Evolutionary conservation across 2,888 invertebrate species (phyloP), one percentile per base, ranked within the genome.

Genomic region (Microchrysa polita): DNA sequence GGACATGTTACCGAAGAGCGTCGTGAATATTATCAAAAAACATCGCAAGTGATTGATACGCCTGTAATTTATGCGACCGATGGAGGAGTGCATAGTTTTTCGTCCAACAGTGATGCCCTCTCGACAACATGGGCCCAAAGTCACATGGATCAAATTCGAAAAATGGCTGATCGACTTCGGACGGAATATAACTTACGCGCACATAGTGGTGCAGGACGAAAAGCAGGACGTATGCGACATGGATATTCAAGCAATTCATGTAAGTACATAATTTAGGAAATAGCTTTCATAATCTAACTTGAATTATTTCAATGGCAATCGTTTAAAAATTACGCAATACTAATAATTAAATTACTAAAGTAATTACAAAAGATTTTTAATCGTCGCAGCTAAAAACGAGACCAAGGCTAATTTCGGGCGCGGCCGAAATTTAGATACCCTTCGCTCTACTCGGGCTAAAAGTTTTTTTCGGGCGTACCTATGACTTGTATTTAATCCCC

Each of bases 171-270:
- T 59, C 79, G 79, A 12, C 73, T 84, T 57, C 79, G 81, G 4
- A 79, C 80, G 73, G 81, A 82, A 74, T 84, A 81, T 60, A 83
- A 83, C 76, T 74, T 77, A 9, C 77, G 81, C 73, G 81, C 83
- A 0, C 76, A 79, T 2, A 81, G 81, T 34, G 75, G 77, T 4
- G 77, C 75, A 20, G 20, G 52, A 42, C 40, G 69, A 42, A 34
- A 16, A n/a, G 23, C 14, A n/a, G 67, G 72, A 7, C 63, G 27
- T 48, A 20, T 42, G n/a, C 52, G 60, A 14, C 40, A 65, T 67
- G 34, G 55, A 20, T 74, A 52, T 22, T 57, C 57, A 2, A 22
- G 72, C n/a, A 22, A 23, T 18, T 44, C 44, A 53, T 53, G 57
- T 53, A 65, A 74, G 61, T 57, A 44, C 14, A 44, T 52, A n/a